Evolutionary conservation across 2,797 vertebrate species (phyloP).

Genomic region (Thamnophis elegans): DNA sequence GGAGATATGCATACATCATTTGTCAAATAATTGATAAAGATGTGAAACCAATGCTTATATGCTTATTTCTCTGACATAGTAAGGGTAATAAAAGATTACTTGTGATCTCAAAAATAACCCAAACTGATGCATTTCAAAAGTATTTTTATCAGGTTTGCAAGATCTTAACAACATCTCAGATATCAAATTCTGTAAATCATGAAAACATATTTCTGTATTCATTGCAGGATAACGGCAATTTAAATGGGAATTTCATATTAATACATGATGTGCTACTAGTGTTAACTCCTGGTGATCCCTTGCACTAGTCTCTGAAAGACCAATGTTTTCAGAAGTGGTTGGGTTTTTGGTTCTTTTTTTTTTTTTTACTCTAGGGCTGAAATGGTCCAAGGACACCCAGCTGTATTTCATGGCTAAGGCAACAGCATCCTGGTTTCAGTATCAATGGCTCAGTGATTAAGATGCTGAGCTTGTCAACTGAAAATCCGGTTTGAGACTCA

Average conservation of each 20-base stretch:
- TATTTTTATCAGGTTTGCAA: slow-evolving; percentile 27
- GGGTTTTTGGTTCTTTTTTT: no score
- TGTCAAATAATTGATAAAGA: slow-evolving; percentile 25
- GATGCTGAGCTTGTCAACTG: not conserved
- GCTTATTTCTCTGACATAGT: slow-evolving; percentile 19
- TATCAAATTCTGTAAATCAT: slow-evolving; percentile 35
- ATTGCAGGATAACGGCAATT: not conserved
- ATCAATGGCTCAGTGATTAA: not conserved
- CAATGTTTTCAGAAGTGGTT: not conserved
- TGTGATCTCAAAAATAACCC: slow-evolving; percentile 5
- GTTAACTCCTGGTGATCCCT: not conserved
- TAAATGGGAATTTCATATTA: not conserved
- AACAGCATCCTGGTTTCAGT: not conserved
- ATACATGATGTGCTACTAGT: not conserved
- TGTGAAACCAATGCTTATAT: slow-evolving; percentile 26
- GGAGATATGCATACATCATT: not conserved
- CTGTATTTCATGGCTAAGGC: not conserved
- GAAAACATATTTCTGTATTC: not conserved
- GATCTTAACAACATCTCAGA: slow-evolving; percentile 35
- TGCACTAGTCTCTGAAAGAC: not conserved
- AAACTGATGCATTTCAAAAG: slow-evolving; percentile 31
- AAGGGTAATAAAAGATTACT: slow-evolving; percentile 33
- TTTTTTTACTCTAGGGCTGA: not conserved
- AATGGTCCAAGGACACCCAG: not conserved
- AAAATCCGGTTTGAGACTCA: not conserved